Evolutionary conservation across 2,888 invertebrate species (phyloP), one percentile per base, ranked within the genome.

Genomic region (Xestobium rufovillosum): DNA sequence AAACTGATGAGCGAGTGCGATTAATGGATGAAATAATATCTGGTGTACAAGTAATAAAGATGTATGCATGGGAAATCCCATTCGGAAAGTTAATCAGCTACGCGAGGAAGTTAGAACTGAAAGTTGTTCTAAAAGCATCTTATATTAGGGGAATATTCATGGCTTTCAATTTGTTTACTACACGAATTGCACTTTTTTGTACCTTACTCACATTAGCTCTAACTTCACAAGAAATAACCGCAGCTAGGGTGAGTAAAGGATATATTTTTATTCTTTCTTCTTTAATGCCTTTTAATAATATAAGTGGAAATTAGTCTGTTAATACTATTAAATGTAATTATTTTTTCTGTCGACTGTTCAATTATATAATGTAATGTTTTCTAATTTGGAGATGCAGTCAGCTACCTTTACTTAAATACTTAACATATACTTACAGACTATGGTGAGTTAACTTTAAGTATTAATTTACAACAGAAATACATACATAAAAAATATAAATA

Each of bases 1-100:
- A 83, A 59, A 94, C 94, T 0, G 96, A 96, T 64, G 83, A 84
- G 52, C 73, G 96, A 44, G 86, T 96, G 26, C 77, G 89, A 34
- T 72, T 94, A 31, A 96, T 96, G 91, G 90, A 86, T 59, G 96
- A 97, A 72, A 82, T 96, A 50, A 83, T 96, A 44, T 77, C 78
- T 39, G 95, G 92, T 31, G 91, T 97, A 67, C 83, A 91, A 69
- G 89, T 88, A 43, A 78, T 82, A 46, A 82, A 83, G 61, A 77
- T 79, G 78, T 84, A 78, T 54, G 75, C 78, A 3, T 84, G 83
- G 75, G 85, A 85, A 53, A 75, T 72, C 41, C 78, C 82, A 0
- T 84, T 84, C 53, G 73, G 75, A 12, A 69, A 73, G 14, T 54
- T 81, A 15, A 71, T 83, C 3, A 70, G 68, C 30, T 57, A 70